These are phyloP conservation scores for Pachycephus smyrnensis DNA, from an alignment of 2,888 invertebrate species.

Conservation along the genomic window DNA sequence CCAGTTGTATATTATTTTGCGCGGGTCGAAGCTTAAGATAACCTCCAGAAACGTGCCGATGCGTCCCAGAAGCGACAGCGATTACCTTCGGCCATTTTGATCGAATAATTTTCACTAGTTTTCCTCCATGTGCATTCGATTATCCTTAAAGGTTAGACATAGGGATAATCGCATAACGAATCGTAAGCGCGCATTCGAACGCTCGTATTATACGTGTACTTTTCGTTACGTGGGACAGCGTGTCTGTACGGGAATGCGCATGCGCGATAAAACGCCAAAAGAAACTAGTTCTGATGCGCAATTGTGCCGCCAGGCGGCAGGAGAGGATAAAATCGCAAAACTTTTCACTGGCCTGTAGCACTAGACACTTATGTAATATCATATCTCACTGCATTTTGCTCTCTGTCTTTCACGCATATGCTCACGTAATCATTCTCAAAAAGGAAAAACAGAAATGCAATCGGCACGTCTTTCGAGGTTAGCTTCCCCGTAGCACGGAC, in stretches of 20 bases:
- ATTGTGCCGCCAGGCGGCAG: not conserved
- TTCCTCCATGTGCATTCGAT: not conserved
- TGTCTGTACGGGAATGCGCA: not conserved
- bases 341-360: not conserved
- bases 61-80: not conserved
- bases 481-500: not conserved
- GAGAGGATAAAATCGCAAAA: not conserved
- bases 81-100: not conserved
- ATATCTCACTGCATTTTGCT: not conserved
- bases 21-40: not conserved
- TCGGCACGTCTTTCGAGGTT: not conserved
- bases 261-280: not conserved
- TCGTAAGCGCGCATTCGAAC: not conserved
- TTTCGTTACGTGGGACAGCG: not conserved
- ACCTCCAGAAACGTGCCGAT: not conserved
- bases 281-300: not conserved
- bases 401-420: not conserved
- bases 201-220: not conserved
- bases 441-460: not conserved
- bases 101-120: not conserved
- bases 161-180: not conserved
- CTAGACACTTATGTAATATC: not conserved
- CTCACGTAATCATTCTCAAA: not conserved
- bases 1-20: constrained; percentile 58
- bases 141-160: not conserved